Evolutionary conservation across 2,888 invertebrate genomes (phyloP), one percentile per base, ranked within the genome.

Genomic region (Melanostoma mellinum): DNA sequence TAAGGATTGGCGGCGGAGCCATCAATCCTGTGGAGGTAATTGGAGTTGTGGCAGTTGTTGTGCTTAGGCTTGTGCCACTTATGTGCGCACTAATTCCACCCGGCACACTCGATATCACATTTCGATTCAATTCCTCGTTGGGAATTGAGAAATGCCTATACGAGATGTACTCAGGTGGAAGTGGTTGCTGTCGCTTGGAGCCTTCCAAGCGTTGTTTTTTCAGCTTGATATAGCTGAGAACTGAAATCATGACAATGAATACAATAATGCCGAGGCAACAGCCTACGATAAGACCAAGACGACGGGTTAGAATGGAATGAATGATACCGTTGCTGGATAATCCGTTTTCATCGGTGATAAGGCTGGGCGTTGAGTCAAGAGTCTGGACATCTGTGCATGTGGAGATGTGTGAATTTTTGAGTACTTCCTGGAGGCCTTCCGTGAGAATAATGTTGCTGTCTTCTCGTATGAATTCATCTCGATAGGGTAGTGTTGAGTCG

Each of bases 261-360:
- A 97, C 96, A 81, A 97, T 93, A 88, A 96, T 95, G 68, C 97
- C 97, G 93, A 97, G 94, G 89, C 96, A 96, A 89, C 96, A 95
- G 65, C 97, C 97, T 72, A 97, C 95, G 87, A 97, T 96, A 86
- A 97, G 93, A 38, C 97, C 97, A 73, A 97, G 92, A 86, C 97
- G 93, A 78, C 97, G 93, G 3, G 96, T 96, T 46, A 97, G 92
- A 88, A 97, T 94, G 80, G 95, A 96, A 86, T 94, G 94, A 53
- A 95, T 94, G 90, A 94, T 94, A 33, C 94, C 94, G 32, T 95
- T 94, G 88, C 94, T 94, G 10, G 94, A 93, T 85, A 94, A 88
- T 0, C 90, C 90, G 30, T 93, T 93, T 68, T 92, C 92, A 48
- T 93, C 93, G 46, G 92, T 92, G 46, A 92, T 91, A 68, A 93